Percentiles rank a stretch among this genome's conserved stretches.
These are phyloP conservation scores for Monopis laevigella DNA, from an alignment of 2,888 invertebrate genomes.

Conservation along the genomic window DNA sequence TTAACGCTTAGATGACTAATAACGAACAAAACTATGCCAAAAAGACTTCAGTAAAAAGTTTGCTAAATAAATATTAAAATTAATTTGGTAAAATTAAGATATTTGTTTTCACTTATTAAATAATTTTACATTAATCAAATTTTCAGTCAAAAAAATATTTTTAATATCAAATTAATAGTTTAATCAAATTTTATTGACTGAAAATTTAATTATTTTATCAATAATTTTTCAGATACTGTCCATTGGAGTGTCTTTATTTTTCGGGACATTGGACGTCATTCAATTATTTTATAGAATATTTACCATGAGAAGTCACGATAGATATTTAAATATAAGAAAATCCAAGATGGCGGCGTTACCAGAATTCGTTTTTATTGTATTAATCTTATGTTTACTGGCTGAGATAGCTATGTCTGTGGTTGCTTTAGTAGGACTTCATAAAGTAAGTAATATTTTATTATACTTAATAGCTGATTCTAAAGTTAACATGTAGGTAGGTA, in stretches of 20 bases:
- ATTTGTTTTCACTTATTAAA: too few relatives aligned
- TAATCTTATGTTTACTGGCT: background rate
- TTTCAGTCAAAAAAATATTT: too few relatives aligned
- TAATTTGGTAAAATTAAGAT: too few relatives aligned
- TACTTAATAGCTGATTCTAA: background rate
- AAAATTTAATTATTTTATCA: too few relatives aligned
- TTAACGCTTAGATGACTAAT: too few relatives aligned
- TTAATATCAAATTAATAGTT: too few relatives aligned
- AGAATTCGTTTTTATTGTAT: background rate
- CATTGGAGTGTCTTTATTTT: background rate
- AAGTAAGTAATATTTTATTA: slow-evolving; percentile 1
- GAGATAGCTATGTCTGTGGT: slow-evolving; percentile 11
- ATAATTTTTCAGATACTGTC: slow-evolving; percentile 11
- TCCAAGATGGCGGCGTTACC: slow-evolving; percentile 4
- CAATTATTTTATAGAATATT: background rate
- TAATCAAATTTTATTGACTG: too few relatives aligned
- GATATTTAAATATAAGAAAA: background rate
- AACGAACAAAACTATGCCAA: too few relatives aligned
- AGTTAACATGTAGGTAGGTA: too few relatives aligned
- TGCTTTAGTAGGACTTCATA: slow-evolving; percentile 10
- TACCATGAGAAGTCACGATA: background rate
- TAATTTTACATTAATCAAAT: too few relatives aligned
- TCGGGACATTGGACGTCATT: slow-evolving; percentile 6
- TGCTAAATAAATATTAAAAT: too few relatives aligned
- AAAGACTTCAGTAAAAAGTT: too few relatives aligned